Evolutionary conservation across 2,888 invertebrate species (phyloP), one percentile per base, ranked within the genome.

Genomic region (Eurytoma adleriae): DNA sequence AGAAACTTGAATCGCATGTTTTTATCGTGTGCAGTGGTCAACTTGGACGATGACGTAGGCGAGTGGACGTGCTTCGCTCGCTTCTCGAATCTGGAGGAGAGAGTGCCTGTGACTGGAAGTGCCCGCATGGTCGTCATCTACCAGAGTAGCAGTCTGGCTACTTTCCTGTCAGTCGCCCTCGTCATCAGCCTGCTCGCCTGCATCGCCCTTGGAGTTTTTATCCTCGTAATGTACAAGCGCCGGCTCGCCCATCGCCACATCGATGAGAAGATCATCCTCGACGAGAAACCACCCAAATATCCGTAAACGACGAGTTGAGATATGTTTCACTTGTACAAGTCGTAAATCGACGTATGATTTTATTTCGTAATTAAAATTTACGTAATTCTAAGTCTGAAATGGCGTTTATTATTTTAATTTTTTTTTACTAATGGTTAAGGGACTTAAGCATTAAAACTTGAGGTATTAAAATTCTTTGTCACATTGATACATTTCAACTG

Each of bases 31-130:
- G 20, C 50, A 82, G 79, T 20, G 7, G 16, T 77, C 18, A 61
- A 78, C 20, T 52, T 64, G 0, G 16, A 66, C 1, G 66, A 70
- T 3, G 83, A 83, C 56, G 14, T 82, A 12, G 83, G 83, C 18
- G 14, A 62, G 4, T 83, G 83, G 83, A 54, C 52, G 0, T 83
- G 83, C 30, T 66, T 59, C 14, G 82, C 81, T 10, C 77, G 79
- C 13, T 80, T 82, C 30, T 20, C 4, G 40, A 20, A 3, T 27
- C 30, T 40, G 1, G 68, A 66, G 24, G 81, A 79, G 48, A 71
- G 72, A 24, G 24, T 24, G 24, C 24, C 24, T 24, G 1, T 24
- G 2, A 1, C 24, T 24, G 24, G 24, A 2, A 56, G 18, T 3
- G 70, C 64, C 0, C 24, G 24, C 0, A 62, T 72, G 1, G 48